Percentiles rank a stretch among this genome's conserved stretches.
Conservation (phyloP, 2,113 vertebrate species). For the Ctenodactylus gundi region DNA sequence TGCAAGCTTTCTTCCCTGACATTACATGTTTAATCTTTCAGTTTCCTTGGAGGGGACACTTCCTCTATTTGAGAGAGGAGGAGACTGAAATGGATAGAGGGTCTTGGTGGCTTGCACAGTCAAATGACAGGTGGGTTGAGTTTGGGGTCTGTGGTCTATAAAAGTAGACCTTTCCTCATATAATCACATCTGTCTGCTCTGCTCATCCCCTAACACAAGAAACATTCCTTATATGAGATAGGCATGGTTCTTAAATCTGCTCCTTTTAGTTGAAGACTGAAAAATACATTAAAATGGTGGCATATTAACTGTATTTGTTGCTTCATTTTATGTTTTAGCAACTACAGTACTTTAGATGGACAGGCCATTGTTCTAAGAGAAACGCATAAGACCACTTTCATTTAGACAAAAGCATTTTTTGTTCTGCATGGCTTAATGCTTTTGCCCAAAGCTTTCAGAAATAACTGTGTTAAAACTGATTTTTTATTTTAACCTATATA, state of each 20-base stretch:
- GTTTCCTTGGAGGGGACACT: background rate
- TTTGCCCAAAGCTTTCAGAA: background rate
- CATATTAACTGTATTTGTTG: background rate
- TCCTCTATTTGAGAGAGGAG: background rate
- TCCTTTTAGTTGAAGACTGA: background rate
- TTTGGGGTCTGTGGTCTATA: background rate
- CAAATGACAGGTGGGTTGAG: background rate
- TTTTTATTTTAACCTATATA: slow-evolving; percentile 5
- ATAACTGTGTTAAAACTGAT: background rate
- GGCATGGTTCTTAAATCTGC: background rate
- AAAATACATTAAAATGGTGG: background rate
- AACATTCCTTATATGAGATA: background rate
- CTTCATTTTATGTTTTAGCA: background rate
- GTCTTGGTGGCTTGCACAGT: background rate
- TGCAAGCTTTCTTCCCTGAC: background rate
- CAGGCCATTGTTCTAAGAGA: background rate
- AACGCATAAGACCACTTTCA: background rate
- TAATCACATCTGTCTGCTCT: background rate
- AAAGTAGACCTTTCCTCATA: background rate
- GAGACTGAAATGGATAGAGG: background rate
- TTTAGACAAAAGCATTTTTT: background rate
- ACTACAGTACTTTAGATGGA: background rate
- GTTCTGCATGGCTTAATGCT: background rate
- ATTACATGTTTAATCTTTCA: background rate
- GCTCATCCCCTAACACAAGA: background rate